phyloP scores from a whole-genome alignment of 2,888 invertebrate species.

The Leptopilina syphax region DNA sequence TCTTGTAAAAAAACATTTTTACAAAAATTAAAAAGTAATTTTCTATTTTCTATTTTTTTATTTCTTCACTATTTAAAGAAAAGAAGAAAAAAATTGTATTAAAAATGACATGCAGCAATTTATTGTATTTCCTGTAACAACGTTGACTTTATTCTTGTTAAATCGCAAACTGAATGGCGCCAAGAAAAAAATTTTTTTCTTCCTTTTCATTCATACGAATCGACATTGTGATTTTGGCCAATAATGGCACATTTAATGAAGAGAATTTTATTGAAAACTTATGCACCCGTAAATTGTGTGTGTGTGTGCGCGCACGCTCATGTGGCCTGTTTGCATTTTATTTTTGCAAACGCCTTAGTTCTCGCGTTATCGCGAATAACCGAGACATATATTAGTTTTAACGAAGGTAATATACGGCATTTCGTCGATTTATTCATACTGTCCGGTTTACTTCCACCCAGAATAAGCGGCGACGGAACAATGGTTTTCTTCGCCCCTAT shows the following conservation, averaged over 20 bases:
- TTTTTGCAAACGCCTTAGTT: conserved; percentile 31
- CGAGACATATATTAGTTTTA: conserved; percentile 74
- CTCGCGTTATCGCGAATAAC: conserved; percentile 71
- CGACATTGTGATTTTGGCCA: conserved; percentile 12
- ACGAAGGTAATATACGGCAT: conserved; percentile 63
- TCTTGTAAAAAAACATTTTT: too few species aligned
- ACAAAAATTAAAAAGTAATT: too few species aligned
- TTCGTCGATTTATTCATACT: conserved; percentile 40
- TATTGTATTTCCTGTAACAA: too few species aligned
- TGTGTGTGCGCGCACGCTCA: background rate
- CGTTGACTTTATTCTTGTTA: background rate
- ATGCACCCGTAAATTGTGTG: conserved; percentile 33
- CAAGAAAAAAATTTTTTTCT: background rate
- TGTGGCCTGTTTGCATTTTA: conserved; percentile 7
- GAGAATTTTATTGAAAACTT: conserved; percentile 33
- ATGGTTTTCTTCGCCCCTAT: conserved; percentile 40
- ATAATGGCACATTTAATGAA: conserved; percentile 29
- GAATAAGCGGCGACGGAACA: conserved; percentile 30
- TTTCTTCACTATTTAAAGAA: too few species aligned
- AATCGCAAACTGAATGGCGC: background rate
- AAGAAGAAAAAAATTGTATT: too few species aligned
- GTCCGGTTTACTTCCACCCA: conserved; percentile 31
- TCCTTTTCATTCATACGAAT: background rate
- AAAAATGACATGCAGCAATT: too few species aligned
- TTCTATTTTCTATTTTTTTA: too few species aligned